Conservation (phyloP, 2,888 invertebrate species). For the Germaria angustata region DNA sequence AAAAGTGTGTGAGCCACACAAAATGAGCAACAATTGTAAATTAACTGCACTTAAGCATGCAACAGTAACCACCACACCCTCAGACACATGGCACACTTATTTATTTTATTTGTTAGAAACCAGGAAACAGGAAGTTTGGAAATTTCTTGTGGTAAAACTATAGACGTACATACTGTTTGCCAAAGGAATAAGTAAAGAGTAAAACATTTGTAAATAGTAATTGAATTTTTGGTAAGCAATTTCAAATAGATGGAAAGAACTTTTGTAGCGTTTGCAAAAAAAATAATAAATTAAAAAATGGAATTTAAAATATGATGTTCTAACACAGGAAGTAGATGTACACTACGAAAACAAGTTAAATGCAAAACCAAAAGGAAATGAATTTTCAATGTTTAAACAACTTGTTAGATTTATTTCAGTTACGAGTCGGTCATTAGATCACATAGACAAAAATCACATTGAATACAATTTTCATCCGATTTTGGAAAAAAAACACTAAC, state of each 20-base stretch:
- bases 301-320: no score
- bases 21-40: constrained; percentile 58
- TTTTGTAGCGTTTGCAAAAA: no score
- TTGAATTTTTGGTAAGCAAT: constrained; percentile 26
- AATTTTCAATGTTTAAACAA: no score
- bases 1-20: not conserved
- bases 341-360: no score
- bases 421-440: no score
- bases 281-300: no score
- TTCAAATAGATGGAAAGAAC: not conserved
- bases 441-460: no score
- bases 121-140: constrained; percentile 35
- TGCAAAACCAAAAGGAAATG: no score
- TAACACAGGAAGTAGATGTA: no score
- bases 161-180: not conserved
- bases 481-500: no score
- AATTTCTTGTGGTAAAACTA: constrained; percentile 24
- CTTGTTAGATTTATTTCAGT: no score
- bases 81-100: not conserved
- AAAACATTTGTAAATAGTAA: constrained; percentile 26
- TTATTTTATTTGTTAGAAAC: not conserved
- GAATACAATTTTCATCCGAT: no score
- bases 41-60: constrained; percentile 56
- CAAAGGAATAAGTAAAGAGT: not conserved
- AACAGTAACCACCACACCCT: constrained; percentile 4